Evolutionary conservation across 2,113 vertebrate species (phyloP), one percentile per base, ranked within the genome.

Genomic region (Eupsittula cactorum): DNA sequence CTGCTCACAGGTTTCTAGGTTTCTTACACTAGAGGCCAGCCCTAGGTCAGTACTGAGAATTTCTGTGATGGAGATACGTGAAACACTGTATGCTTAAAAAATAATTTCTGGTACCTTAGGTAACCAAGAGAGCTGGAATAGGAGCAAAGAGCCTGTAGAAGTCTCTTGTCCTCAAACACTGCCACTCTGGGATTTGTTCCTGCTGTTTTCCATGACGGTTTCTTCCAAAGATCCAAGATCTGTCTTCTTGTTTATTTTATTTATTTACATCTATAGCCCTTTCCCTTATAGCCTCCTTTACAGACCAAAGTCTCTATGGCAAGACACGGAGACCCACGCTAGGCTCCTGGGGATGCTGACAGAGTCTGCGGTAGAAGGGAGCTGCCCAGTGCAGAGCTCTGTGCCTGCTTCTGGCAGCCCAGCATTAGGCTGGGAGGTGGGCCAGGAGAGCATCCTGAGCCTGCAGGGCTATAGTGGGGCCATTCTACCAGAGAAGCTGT

Each of bases 401-500:
- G 13, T 69, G 24, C 35, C 59, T 11, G 0, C 39, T 65, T 28
- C 44, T 1, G 1, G 57, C 21, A 7, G 39, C 13, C 2, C 23
- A 35, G 25, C 17, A 9, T 28, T 42, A 37, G 47, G 31, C 31
- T 55, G n/a, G 23, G 23, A 46, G 4, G 16, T 52, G 41, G 71
- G 62, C 7, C 18, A 15, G 62, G 28, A 39, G 49, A 50, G 27
- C 2, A 1, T 25, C 37, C 35, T 4, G 5, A 39, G 49, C 33
- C 44, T 55, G 49, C 41, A 39, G 60, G 33, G 35, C 29, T 74
- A 19, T 16, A 7, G 60, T 59, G 62, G 42, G 25, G 3, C 8
- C 28, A 3, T 12, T 62, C 28, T 25, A 24, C 18, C 15, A 4
- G 37, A 49, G 68, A 52, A 60, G 28, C 10, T 75, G 33, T 44